Percentiles rank a stretch among this genome's conserved stretches.
Evolutionary conservation across 2,113 vertebrate genomes (phyloP).

Genomic region (Clarias batrachus): DNA sequence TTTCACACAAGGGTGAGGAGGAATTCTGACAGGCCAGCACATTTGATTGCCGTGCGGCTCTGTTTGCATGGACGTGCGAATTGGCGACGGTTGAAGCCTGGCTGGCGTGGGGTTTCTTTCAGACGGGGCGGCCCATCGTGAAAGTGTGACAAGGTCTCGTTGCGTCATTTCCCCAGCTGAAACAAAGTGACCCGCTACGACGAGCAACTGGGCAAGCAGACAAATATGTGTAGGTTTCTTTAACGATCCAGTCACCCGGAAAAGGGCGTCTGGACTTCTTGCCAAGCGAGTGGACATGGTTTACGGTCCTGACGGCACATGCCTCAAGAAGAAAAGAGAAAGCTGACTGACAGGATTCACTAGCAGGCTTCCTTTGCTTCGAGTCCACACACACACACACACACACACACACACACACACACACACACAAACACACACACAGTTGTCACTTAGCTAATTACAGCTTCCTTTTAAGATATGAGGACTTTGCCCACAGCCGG

Average conservation of each 20-base stretch:
- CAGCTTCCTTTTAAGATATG: slow-evolving; percentile 47
- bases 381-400: slow-evolving; percentile 21
- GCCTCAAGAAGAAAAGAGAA: slow-evolving; percentile 14
- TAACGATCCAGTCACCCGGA: not conserved
- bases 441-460: slow-evolving; percentile 58
- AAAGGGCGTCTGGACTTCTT: slow-evolving; percentile 7
- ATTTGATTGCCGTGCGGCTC: slow-evolving; percentile 37
- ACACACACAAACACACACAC: not conserved
- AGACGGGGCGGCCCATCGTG: not conserved
- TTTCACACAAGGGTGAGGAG: slow-evolving; percentile 43
- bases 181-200: slow-evolving; percentile 26
- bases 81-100: slow-evolving; percentile 11
- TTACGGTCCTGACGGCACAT: slow-evolving; percentile 23
- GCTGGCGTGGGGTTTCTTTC: not conserved
- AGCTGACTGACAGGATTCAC: slow-evolving; percentile 36
- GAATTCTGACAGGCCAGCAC: slow-evolving; percentile 49
- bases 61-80: slow-evolving; percentile 41
- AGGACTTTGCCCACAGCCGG: slow-evolving; percentile 32
- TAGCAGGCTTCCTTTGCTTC: slow-evolving; percentile 42
- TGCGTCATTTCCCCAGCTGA: slow-evolving; percentile 31
- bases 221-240: slow-evolving; percentile 24
- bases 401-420: slow-evolving; percentile 6
- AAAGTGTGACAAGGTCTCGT: slow-evolving; percentile 17
- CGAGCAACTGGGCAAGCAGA: slow-evolving; percentile 6
- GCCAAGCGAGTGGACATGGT: not conserved